Evolutionary conservation across 2,113 vertebrate genomes (phyloP).

Genomic region (Carlito syrichta): DNA sequence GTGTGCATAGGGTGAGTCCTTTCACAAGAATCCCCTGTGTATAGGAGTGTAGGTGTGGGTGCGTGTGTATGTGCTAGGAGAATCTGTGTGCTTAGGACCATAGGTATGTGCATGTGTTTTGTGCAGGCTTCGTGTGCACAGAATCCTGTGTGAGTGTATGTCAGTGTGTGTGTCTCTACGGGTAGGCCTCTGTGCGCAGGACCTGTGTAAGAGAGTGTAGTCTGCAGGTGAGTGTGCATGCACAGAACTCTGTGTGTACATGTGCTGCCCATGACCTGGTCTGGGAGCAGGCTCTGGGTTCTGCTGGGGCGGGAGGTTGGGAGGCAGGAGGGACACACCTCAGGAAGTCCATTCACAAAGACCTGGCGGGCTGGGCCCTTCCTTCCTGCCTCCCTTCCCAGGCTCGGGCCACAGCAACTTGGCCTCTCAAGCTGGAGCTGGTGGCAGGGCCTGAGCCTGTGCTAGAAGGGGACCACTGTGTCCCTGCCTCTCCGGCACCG

Average conservation of each 20-base stretch:
- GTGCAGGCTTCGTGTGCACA: neutral
- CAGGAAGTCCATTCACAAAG: slow-evolving; percentile 79
- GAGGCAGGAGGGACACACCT: slow-evolving; percentile 63
- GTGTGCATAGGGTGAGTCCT: neutral
- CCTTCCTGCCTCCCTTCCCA: slow-evolving; percentile 76
- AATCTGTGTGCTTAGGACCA: neutral
- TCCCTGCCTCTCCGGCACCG: neutral
- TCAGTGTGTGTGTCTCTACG: neutral
- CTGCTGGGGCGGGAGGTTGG: slow-evolving; percentile 30
- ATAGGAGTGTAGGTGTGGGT: neutral
- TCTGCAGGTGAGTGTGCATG: neutral
- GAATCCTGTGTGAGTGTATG: neutral
- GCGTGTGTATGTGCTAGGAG: neutral
- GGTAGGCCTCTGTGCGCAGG: neutral
- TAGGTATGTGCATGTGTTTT: neutral
- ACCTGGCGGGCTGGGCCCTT: slow-evolving; percentile 70
- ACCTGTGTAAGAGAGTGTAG: neutral
- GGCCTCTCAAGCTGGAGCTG: slow-evolving; percentile 23
- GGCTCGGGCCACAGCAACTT: slow-evolving; percentile 27
- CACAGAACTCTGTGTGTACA: neutral
- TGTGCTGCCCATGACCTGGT: neutral
- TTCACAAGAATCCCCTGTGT: neutral
- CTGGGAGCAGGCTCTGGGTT: neutral
- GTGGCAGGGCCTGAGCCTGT: neutral
- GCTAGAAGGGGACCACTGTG: neutral